phyloP scores from a whole-genome alignment of 2,888 invertebrate species.

The Bellardia bayeri region DNA sequence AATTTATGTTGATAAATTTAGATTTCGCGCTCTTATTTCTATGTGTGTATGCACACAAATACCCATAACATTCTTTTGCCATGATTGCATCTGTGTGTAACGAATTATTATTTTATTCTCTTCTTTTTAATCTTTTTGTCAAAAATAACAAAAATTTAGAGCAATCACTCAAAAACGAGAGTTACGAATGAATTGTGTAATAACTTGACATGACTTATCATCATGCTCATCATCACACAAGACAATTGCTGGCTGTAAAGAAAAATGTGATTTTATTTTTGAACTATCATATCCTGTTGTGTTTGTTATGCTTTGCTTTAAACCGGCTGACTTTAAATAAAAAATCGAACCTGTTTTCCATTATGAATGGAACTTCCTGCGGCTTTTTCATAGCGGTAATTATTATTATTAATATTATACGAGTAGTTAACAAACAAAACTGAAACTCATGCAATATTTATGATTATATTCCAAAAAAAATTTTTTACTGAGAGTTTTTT shows the following conservation, averaged over 20 bases:
- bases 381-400: neutral
- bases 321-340: neutral
- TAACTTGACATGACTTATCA: conserved; percentile 42
- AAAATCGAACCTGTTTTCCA: neutral
- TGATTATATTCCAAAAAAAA: too few relatives aligned
- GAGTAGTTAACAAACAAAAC: too few relatives aligned
- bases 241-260: neutral
- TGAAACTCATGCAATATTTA: too few relatives aligned
- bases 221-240: conserved; percentile 12
- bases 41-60: neutral
- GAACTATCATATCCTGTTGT: conserved; percentile 27
- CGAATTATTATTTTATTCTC: conserved; percentile 24
- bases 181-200: neutral
- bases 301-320: conserved; percentile 22
- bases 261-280: neutral
- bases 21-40: conserved; percentile 23
- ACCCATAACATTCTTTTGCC: neutral
- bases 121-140: neutral
- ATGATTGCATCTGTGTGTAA: conserved; percentile 39
- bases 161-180: conserved; percentile 38
- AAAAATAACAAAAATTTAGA: conserved; percentile 50
- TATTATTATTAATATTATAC: too few relatives aligned
- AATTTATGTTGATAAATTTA: conserved; percentile 40
- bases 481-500: too few relatives aligned
- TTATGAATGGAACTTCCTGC: neutral